Evolutionary conservation across 2,888 invertebrate genomes (phyloP), one percentile per base, ranked within the genome.

Genomic region (Cylindroiulus punctatus): DNA sequence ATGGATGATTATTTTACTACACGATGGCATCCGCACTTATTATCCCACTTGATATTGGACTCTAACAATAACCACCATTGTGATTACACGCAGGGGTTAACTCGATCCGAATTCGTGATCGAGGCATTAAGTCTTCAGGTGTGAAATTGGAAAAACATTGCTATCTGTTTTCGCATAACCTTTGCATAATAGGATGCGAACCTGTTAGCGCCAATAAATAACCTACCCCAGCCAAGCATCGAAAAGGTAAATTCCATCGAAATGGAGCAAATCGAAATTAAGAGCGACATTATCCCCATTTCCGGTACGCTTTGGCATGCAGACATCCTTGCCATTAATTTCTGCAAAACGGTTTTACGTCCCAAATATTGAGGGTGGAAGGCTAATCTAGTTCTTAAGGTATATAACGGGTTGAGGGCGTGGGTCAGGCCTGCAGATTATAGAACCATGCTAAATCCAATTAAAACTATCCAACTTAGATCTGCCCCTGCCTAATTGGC

Each of bases 91-190:
- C 57, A 57, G 22, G 57, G 57, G 57, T 57, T 22, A 57, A 57
- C 19, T 57, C 57, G 57, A 57, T 57, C n/a, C 22, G 22, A 19
- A 57, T 22, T 57, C 57, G 57, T 57, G 57, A 57, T 57, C 57
- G n/a, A 57, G 57, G 57, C 22, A 57, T 57, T 57, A 57, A 57
- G 57, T 57, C n/a, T 57, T 57, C 22, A 22, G 57, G 57, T 57
- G 57, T 22, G 22, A 57, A 57, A 57, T 57, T 57, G 22, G 57
- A 22, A 57, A 57, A 57, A 52, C 52, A 52, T 19, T 52, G 19
- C 52, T 19, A 52, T 52, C 36, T 36, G 36, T 44, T 8, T 44
- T 44, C 7, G 44, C 44, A 3, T 44, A 44, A 44, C 44, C 44
- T 57, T 57, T 57, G 57, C 57, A 57, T 57, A 57, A 57, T 57